Percentiles rank a stretch among this genome's conserved stretches.
phyloP scores from a whole-genome alignment of 2,797 vertebrate genomes.

The Sorex maritimensis region DNA sequence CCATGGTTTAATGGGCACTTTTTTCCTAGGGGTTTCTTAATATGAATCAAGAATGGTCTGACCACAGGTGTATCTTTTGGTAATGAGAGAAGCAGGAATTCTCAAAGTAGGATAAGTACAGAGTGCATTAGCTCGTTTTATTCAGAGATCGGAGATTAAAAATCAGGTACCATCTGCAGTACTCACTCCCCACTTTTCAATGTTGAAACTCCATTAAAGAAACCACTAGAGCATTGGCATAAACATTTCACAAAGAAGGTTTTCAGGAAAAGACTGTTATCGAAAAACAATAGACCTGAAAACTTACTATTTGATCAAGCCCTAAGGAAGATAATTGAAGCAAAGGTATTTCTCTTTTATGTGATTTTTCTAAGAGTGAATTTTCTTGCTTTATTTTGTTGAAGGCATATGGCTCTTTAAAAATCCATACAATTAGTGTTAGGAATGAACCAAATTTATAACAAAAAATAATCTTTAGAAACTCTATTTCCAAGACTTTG shows the following conservation, averaged over 20 bases:
- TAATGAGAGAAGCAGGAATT: slow-evolving; percentile 49
- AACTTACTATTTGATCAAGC: slow-evolving; percentile 65
- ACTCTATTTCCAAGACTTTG: slow-evolving; percentile 70
- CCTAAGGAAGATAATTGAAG: slow-evolving; percentile 67
- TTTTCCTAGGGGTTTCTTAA: background rate
- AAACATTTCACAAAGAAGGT: slow-evolving; percentile 71
- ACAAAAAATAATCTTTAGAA: slow-evolving; percentile 51
- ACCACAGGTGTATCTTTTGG: slow-evolving; percentile 20
- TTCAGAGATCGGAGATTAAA: slow-evolving; percentile 29
- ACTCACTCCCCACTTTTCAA: background rate
- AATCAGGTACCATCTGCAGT: background rate
- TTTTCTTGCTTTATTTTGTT: slow-evolving; percentile 51
- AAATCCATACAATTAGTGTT: slow-evolving; percentile 29
- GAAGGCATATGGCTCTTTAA: slow-evolving; percentile 54
- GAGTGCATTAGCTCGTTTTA: slow-evolving; percentile 43
- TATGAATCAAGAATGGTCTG: background rate
- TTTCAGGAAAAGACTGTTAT: background rate
- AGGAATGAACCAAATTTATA: slow-evolving; percentile 63
- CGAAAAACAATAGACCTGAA: slow-evolving; percentile 49
- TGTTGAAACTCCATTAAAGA: slow-evolving; percentile 48
- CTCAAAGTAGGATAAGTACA: background rate
- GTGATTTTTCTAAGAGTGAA: background rate
- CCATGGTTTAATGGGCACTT: background rate
- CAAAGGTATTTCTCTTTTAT: background rate
- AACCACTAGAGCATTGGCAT: slow-evolving; percentile 30